These are phyloP conservation scores for Agrotis clavis DNA, from an alignment of 2,888 invertebrate genomes.

Conservation along the genomic window DNA sequence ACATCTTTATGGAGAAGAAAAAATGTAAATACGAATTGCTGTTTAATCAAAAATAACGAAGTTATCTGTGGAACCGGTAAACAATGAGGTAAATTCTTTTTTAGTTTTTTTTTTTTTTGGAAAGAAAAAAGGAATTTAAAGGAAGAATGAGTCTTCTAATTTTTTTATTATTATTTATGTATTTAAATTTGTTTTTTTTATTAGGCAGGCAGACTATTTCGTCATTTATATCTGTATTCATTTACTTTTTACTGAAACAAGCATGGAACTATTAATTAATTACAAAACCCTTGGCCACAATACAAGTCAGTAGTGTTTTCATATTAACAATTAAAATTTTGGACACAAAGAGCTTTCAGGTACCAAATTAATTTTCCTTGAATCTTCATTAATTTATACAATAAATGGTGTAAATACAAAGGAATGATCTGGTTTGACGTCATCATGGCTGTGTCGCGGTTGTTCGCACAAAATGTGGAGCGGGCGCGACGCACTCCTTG, in stretches of 20 bases:
- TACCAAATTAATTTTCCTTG: no score
- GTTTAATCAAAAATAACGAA: slow-evolving; percentile 50
- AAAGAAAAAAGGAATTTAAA: neutral
- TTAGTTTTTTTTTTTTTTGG: slow-evolving; percentile 4
- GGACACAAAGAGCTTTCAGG: no score
- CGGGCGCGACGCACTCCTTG: slow-evolving; percentile 76
- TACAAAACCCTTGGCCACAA: neutral
- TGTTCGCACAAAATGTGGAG: slow-evolving; percentile 76
- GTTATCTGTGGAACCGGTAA: slow-evolving; percentile 20
- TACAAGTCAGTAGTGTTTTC: neutral
- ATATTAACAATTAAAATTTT: neutral
- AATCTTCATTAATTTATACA: neutral
- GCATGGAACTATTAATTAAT: neutral
- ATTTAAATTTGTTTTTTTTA: no score
- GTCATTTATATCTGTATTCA: neutral
- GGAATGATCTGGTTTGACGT: slow-evolving; percentile 60
- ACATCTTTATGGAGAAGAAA: slow-evolving; percentile 42
- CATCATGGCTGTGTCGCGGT: slow-evolving; percentile 59
- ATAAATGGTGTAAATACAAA: slow-evolving; percentile 20
- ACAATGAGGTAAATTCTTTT: neutral
- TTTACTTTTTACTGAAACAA: neutral
- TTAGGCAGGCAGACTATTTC: neutral
- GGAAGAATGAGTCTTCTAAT: neutral
- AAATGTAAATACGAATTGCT: slow-evolving; percentile 35
- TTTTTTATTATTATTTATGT: no score